These are phyloP conservation scores for Campylomormyrus tamandua DNA, from an alignment of 2,113 vertebrate species.

Conservation along the genomic window DNA sequence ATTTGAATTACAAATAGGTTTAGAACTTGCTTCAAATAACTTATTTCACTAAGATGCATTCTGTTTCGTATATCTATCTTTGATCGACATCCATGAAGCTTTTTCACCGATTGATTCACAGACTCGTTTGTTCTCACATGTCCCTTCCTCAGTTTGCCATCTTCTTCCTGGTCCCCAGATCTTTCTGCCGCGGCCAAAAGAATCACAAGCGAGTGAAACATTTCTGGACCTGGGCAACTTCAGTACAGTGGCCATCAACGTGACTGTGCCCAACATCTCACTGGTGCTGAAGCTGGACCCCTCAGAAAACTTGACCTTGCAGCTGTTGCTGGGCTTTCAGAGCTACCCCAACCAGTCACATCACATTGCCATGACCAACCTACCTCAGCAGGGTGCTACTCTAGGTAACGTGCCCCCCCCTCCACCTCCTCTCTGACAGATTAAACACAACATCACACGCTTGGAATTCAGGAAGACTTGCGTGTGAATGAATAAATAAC, in stretches of 20 bases:
- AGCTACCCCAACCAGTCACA: constrained; percentile 68
- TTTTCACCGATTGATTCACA: background rate
- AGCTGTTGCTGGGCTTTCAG: constrained; percentile 70
- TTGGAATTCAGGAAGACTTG: background rate
- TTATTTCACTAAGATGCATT: background rate
- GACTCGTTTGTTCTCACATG: background rate
- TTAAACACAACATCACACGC: background rate
- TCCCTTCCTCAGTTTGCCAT: background rate
- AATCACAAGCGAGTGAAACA: constrained; percentile 55
- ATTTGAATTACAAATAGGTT: background rate
- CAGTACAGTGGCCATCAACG: constrained; percentile 71
- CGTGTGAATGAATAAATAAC: background rate
- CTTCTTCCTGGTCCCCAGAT: constrained; percentile 59
- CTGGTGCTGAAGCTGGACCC: constrained; percentile 76
- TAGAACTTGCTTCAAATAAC: background rate
- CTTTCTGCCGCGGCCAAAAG: constrained; percentile 63
- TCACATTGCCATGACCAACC: constrained; percentile 58
- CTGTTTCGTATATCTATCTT: background rate
- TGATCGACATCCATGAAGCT: background rate
- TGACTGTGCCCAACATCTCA: constrained; percentile 65
- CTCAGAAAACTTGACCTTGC: constrained; percentile 61
- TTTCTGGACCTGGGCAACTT: constrained; percentile 66
- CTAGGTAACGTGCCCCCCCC: constrained; percentile 55
- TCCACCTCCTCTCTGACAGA: background rate
- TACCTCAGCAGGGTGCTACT: constrained; percentile 51